Conservation (phyloP, 2,113 vertebrate species). For the Australoheros scitulus region DNA sequence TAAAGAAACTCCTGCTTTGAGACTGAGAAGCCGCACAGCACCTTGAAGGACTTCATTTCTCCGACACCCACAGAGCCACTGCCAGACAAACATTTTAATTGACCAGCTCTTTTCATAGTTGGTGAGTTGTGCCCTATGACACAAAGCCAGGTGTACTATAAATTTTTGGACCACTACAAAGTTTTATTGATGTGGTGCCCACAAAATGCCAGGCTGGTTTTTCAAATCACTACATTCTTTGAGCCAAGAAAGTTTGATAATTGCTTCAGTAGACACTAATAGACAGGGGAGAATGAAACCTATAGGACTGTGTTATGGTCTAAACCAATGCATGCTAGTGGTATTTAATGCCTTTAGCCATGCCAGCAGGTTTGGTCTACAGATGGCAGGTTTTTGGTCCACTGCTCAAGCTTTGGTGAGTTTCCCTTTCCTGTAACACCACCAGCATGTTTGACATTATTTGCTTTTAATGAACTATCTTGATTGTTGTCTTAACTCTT, state of each 20-base stretch:
- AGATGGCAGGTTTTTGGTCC: neutral
- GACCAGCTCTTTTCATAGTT: conserved; percentile 27
- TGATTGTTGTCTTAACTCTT: too few relatives aligned
- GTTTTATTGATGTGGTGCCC: conserved; percentile 42
- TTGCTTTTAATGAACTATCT: neutral
- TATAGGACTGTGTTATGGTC: neutral
- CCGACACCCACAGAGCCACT: neutral
- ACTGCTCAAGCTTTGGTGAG: neutral
- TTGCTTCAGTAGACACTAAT: conserved; percentile 15
- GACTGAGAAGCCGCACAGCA: neutral
- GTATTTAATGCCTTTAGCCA: neutral
- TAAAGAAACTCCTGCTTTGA: neutral
- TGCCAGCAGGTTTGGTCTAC: neutral
- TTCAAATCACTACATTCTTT: conserved; percentile 5
- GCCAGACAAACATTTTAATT: conserved; percentile 53
- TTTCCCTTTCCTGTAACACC: neutral
- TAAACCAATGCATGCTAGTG: neutral
- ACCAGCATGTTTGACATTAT: neutral
- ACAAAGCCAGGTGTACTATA: conserved; percentile 38
- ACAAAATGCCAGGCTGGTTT: conserved; percentile 39
- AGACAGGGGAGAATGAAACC: neutral
- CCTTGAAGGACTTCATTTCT: conserved; percentile 2
- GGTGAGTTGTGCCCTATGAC: conserved; percentile 35
- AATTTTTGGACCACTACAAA: conserved; percentile 42
- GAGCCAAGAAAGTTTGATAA: conserved; percentile 41